Evolutionary conservation across 53 echinoderm and acorn worm genomes (phyloP).

Genomic region (Crossaster papposus): DNA sequence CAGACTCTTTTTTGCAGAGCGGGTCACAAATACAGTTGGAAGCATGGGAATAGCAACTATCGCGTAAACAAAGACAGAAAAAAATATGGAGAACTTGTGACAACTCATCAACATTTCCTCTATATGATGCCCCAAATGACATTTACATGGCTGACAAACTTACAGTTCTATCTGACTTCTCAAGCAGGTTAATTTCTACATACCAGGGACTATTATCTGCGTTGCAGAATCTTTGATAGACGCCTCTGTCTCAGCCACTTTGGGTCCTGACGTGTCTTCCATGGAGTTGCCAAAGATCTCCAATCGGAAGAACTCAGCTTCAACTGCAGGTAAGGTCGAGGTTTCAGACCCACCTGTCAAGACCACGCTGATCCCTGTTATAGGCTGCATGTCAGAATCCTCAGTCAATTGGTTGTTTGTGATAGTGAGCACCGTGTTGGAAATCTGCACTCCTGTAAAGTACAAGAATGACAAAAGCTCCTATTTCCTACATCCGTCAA

Average conservation of each 20-base stretch:
- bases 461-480: background rate
- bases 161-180: background rate
- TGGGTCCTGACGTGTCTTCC: slow-evolving; percentile 13
- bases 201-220: background rate
- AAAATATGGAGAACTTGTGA: no score
- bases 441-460: slow-evolving; percentile 48
- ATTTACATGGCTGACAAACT: background rate
- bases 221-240: background rate
- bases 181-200: background rate
- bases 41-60: no score
- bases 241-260: slow-evolving; percentile 3
- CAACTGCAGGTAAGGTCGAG: background rate
- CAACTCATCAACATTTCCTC: no score
- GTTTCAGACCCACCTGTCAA: background rate
- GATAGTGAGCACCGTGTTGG: background rate
- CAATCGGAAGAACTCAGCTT: background rate
- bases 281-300: slow-evolving; percentile 38
- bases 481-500: no score
- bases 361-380: background rate
- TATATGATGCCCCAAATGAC: background rate
- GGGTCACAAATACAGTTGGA: no score
- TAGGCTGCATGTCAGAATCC: background rate
- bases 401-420: background rate
- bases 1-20: no score
- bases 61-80: no score